Conservation (phyloP, 2,113 vertebrate species). For the Callocephalon fimbriatum region DNA sequence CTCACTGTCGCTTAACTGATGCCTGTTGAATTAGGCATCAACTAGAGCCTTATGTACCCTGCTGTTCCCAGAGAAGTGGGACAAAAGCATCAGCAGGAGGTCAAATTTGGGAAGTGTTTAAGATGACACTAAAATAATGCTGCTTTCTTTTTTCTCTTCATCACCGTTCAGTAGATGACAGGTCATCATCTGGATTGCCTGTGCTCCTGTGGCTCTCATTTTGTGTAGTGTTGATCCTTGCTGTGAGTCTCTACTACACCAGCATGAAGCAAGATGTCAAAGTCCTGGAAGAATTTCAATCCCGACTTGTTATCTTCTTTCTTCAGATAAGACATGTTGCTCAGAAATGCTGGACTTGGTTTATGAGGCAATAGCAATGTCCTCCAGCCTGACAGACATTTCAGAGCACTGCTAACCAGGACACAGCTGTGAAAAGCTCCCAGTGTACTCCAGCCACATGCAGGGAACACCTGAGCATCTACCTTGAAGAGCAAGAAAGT, state of each 20-base stretch:
- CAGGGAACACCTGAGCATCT: background rate
- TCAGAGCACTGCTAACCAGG: background rate
- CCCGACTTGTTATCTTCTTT: slow-evolving; percentile 79
- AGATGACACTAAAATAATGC: slow-evolving; percentile 6
- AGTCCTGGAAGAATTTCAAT: slow-evolving; percentile 84
- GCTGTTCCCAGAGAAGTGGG: slow-evolving; percentile 18
- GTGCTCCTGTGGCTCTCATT: slow-evolving; percentile 79
- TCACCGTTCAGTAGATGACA: slow-evolving; percentile 72
- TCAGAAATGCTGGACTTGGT: slow-evolving; percentile 87
- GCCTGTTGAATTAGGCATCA: background rate
- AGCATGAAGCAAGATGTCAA: slow-evolving; percentile 73
- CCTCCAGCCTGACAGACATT: background rate
- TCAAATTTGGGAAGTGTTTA: slow-evolving; percentile 7
- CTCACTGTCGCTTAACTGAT: slow-evolving; percentile 10
- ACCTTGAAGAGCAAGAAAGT: background rate
- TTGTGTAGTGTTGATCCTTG: slow-evolving; percentile 84
- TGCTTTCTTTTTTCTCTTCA: background rate
- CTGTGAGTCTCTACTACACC: slow-evolving; percentile 83
- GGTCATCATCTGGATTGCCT: slow-evolving; percentile 70
- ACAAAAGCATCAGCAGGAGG: slow-evolving; percentile 19
- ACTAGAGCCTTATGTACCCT: background rate
- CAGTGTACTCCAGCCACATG: background rate
- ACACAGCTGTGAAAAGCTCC: rapidly evolving
- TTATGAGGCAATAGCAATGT: slow-evolving; percentile 80
- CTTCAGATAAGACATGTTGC: slow-evolving; percentile 82